Evolutionary conservation across 2,888 invertebrate genomes (phyloP), one percentile per base, ranked within the genome.

Genomic region (Himalopsyche tibetana): DNA sequence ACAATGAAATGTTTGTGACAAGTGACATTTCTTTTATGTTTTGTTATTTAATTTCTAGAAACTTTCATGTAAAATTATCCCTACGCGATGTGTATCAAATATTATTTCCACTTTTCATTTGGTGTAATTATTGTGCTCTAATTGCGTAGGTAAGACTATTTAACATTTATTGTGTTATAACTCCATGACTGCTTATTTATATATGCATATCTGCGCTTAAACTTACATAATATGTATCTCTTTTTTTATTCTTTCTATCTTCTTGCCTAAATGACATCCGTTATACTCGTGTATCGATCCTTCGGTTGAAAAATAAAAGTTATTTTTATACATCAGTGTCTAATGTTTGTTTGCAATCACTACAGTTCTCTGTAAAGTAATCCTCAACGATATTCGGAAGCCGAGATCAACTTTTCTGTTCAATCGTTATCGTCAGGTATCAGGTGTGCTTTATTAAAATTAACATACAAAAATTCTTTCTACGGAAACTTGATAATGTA

Each of bases 11-110:
- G 63, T 63, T 63, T 63, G 63, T 63, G 40, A 80, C 40, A 80
- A 80, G 80, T 80, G 42, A 80, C 80, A 80, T 80, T 80, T 80
- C 80, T 80, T 80, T 80, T 40, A 80, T 80, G 38, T 80, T 80
- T 80, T 80, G 80, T 80, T 80, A 80, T 80, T 42, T 80, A 80
- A 80, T 80, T 80, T 80, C 80, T 80, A 80, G 80, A 80, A 80
- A 80, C 80, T 40, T 74, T 80, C 42, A 80, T 42, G 63, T 63
- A 63, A 63, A 63, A 63, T 19, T 63, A 63, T 63, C 63, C 63
- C 63, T 63, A 19, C 63, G 63, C 63, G 19, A 63, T n/a, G 15
- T 15, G 51, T 51, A 45, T 63, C 63, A 63, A 56, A 56, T 63
- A 63, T 63, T 63, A 63, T 63, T 63, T 63, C 63, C 63, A n/a